Conservation (phyloP, 2,113 vertebrate species). For the Hypomesus transpacificus region DNA sequence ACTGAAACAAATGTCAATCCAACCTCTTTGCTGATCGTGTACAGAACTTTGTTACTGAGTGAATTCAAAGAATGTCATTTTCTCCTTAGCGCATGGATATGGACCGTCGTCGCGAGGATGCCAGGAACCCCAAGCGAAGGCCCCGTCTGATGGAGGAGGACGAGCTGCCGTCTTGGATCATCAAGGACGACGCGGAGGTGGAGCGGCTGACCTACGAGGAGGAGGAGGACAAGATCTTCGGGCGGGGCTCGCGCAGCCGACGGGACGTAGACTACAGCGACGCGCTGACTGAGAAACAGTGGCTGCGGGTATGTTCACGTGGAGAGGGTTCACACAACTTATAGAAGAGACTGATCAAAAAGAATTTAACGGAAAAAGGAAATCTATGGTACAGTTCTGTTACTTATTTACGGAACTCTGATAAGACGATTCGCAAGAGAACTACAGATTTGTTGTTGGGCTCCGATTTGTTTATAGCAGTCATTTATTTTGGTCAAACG, state of each 20-base stretch:
- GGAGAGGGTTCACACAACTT: background rate
- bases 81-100: conserved; percentile 88
- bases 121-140: conserved; percentile 90
- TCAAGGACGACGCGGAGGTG: conserved; percentile 97
- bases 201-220: conserved; percentile 94
- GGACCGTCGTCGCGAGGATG: conserved; percentile 91
- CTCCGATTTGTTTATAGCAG: too few relatives aligned
- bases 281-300: conserved; percentile 95
- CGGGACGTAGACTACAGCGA: conserved; percentile 98
- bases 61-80: background rate
- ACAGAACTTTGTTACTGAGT: background rate
- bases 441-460: too few relatives aligned
- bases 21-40: background rate
- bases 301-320: conserved; percentile 79
- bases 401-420: too few relatives aligned
- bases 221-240: conserved; percentile 97
- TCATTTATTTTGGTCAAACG: too few relatives aligned
- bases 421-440: too few relatives aligned
- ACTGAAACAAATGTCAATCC: background rate
- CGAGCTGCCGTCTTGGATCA: conserved; percentile 94
- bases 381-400: too few relatives aligned
- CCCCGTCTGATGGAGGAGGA: conserved; percentile 97
- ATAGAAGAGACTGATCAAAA: too few relatives aligned
- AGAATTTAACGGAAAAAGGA: too few relatives aligned
- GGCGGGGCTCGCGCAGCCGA: conserved; percentile 89